These are phyloP conservation scores for Caenorhabditis angaria DNA, from an alignment of 2,888 invertebrate genomes.

Conservation along the genomic window DNA sequence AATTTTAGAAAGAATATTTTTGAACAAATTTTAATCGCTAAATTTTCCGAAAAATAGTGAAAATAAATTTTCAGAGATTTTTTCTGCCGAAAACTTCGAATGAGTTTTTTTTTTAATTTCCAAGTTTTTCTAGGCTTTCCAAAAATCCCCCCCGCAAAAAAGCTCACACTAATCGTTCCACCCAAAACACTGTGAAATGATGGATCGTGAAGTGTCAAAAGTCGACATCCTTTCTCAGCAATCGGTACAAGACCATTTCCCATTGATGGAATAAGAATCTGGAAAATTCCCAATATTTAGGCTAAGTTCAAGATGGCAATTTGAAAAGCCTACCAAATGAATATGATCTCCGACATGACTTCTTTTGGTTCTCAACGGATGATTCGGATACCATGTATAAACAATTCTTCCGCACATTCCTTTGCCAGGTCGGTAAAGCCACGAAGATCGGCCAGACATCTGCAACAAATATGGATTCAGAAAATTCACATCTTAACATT, in stretches of 20 bases:
- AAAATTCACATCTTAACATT: neutral
- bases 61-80: too few relatives aligned
- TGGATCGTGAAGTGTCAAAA: constrained; percentile 15
- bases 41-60: too few relatives aligned
- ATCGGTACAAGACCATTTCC: constrained; percentile 49
- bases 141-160: too few relatives aligned
- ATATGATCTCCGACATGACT: constrained; percentile 87
- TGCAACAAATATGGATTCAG: constrained; percentile 2
- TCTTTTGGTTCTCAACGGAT: constrained; percentile 85
- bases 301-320: neutral
- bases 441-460: constrained; percentile 38
- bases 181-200: constrained; percentile 14
- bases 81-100: too few relatives aligned
- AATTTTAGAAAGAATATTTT: too few relatives aligned
- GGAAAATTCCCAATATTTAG: constrained; percentile 4
- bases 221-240: constrained; percentile 45
- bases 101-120: too few relatives aligned
- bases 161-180: constrained; percentile 9
- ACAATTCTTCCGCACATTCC: constrained; percentile 53
- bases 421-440: constrained; percentile 42
- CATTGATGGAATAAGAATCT: constrained; percentile 47
- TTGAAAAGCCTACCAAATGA: constrained; percentile 43
- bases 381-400: constrained; percentile 86
- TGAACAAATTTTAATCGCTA: too few relatives aligned
- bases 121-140: too few relatives aligned